These are phyloP conservation scores for Brachyalestes nurse DNA, from an alignment of 2,797 vertebrate genomes.

Conservation along the genomic window DNA sequence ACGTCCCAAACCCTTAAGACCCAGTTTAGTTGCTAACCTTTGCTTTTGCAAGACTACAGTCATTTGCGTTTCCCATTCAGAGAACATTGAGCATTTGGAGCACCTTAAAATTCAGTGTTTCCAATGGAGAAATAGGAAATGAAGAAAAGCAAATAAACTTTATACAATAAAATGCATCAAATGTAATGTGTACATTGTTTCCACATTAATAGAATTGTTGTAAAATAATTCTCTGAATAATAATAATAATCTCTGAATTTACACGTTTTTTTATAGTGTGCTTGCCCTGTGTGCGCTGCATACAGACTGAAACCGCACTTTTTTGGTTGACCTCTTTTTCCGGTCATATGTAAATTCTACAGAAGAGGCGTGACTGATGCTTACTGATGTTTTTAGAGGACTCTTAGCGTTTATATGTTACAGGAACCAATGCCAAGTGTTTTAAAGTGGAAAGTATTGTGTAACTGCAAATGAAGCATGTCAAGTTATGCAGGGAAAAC, in stretches of 20 bases:
- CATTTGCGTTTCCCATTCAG: background rate
- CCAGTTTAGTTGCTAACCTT: background rate
- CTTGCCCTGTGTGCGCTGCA: no score
- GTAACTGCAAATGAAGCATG: slow-evolving; percentile 20
- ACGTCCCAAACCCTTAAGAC: background rate
- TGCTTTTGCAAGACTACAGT: background rate
- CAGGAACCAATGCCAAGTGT: background rate
- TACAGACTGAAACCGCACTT: background rate
- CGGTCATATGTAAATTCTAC: slow-evolving; percentile 13
- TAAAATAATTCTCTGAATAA: no score
- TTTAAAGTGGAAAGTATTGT: slow-evolving; percentile 2
- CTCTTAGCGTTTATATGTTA: slow-evolving; percentile 9
- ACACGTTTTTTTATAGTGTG: no score
- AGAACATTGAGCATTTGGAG: background rate
- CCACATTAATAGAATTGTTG: background rate
- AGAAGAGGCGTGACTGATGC: background rate
- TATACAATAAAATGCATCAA: no score
- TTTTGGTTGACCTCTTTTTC: background rate
- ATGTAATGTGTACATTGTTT: background rate
- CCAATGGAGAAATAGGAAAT: background rate
- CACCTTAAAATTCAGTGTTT: background rate
- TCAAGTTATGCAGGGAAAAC: slow-evolving; percentile 2
- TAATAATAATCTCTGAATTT: no score
- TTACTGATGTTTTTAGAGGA: slow-evolving; percentile 8
- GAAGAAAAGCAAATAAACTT: no score